Evolutionary conservation across 2,113 vertebrate species (phyloP).

Genomic region (Thermophis baileyi): DNA sequence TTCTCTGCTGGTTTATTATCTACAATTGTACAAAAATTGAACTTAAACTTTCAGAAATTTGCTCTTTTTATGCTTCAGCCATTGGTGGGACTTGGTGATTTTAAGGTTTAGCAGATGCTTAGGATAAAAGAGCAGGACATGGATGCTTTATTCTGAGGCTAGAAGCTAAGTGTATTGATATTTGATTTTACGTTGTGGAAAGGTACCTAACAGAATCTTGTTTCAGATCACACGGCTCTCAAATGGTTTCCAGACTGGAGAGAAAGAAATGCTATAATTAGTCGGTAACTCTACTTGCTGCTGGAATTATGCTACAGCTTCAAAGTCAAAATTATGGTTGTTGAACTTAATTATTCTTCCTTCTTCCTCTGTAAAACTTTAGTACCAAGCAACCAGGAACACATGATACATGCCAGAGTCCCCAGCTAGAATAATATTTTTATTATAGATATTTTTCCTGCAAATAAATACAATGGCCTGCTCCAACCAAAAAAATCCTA

Average conservation of each 20-base stretch:
- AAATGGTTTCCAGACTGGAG: conserved; percentile 49
- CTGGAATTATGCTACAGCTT: not conserved
- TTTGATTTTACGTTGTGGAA: not conserved
- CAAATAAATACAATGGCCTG: conserved; percentile 41
- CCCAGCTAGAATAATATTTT: conserved; percentile 30
- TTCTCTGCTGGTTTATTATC: not conserved
- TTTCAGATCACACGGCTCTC: conserved; percentile 33
- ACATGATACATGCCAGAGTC: conserved; percentile 40
- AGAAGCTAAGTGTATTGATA: accelerated
- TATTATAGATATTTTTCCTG: conserved; percentile 42
- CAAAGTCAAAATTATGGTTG: not conserved
- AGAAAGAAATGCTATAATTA: conserved; percentile 50
- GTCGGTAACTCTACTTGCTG: not conserved
- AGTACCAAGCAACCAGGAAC: conserved; percentile 21
- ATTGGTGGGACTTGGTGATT: accelerated
- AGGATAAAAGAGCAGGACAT: not conserved
- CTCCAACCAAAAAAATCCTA: conserved; percentile 25
- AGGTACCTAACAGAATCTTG: conserved; percentile 21
- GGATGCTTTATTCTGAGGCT: not conserved
- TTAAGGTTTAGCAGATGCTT: not conserved
- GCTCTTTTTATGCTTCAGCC: not conserved
- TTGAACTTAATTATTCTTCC: conserved; percentile 17
- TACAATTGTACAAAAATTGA: not conserved
- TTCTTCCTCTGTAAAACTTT: not conserved
- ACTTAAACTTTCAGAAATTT: not conserved